phyloP scores from a whole-genome alignment of 2,113 vertebrate genomes.

The Toxostoma redivivum region DNA sequence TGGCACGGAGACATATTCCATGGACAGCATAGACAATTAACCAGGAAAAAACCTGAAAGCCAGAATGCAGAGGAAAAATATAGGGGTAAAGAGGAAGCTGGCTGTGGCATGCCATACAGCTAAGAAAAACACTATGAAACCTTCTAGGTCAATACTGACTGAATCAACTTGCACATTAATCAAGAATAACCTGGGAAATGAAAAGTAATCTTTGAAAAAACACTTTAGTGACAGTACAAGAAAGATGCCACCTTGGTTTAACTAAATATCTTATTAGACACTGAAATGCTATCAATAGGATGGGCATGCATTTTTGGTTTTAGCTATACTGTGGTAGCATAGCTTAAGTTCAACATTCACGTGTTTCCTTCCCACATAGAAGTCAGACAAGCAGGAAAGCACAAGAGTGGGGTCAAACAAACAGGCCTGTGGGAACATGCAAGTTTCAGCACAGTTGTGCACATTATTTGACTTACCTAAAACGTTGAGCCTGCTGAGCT shows the following conservation, averaged over 20 bases:
- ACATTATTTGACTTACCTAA: slow-evolving; percentile 83
- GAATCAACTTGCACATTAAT: neutral
- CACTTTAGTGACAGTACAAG: neutral
- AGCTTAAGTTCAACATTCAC: neutral
- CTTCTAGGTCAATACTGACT: neutral
- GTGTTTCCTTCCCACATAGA: neutral
- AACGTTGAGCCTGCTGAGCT: slow-evolving; percentile 97
- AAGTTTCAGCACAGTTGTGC: neutral
- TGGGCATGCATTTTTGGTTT: neutral
- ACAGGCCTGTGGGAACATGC: neutral
- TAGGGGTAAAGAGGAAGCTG: neutral
- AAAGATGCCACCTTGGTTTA: neutral
- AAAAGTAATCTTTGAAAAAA: neutral
- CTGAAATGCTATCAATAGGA: neutral
- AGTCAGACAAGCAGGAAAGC: neutral
- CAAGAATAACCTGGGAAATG: neutral
- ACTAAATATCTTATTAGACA: neutral
- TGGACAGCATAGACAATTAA: neutral
- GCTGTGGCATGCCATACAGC: neutral
- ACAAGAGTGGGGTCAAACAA: neutral
- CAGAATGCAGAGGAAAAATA: neutral
- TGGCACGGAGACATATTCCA: neutral
- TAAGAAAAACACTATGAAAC: neutral
- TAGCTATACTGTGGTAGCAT: neutral
- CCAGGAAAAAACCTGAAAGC: neutral